These are phyloP conservation scores for Eupeodes latifasciatus DNA, from an alignment of 2,888 invertebrate species.

Conservation along the genomic window DNA sequence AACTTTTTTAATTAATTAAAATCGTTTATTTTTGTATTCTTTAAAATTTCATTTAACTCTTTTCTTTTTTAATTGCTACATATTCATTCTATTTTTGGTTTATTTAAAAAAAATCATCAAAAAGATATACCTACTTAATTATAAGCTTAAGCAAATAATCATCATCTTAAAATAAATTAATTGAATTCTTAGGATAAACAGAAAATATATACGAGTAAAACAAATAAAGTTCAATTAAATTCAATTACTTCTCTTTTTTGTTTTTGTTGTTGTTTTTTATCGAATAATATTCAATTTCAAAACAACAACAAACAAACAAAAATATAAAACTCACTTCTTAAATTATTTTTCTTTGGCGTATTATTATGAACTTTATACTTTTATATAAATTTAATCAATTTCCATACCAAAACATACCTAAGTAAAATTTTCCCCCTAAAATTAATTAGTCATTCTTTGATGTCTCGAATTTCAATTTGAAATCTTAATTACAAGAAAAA, in stretches of 20 bases:
- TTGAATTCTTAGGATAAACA: not conserved
- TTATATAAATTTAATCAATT: constrained; percentile 50
- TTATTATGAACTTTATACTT: not conserved
- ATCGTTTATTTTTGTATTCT: not conserved
- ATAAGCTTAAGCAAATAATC: not conserved
- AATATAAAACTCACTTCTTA: not conserved
- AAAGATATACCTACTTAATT: too few species aligned
- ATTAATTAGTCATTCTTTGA: constrained; percentile 67
- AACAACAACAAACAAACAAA: not conserved
- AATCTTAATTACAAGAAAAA: constrained; percentile 49
- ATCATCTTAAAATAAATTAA: constrained; percentile 5
- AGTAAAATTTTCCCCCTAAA: constrained; percentile 19
- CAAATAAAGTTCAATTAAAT: not conserved
- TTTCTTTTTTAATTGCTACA: not conserved
- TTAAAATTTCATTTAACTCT: not conserved
- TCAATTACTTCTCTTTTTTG: not conserved
- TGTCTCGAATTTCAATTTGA: constrained; percentile 58
- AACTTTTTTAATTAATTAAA: not conserved
- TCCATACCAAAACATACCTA: constrained; percentile 20
- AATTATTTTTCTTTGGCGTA: not conserved
- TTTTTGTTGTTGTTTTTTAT: not conserved
- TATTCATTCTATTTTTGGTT: not conserved
- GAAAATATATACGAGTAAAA: not conserved
- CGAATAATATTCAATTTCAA: constrained; percentile 14
- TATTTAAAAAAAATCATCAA: not conserved